phyloP scores from a whole-genome alignment of 2,888 invertebrate genomes.

The Artemia sinica region DNA sequence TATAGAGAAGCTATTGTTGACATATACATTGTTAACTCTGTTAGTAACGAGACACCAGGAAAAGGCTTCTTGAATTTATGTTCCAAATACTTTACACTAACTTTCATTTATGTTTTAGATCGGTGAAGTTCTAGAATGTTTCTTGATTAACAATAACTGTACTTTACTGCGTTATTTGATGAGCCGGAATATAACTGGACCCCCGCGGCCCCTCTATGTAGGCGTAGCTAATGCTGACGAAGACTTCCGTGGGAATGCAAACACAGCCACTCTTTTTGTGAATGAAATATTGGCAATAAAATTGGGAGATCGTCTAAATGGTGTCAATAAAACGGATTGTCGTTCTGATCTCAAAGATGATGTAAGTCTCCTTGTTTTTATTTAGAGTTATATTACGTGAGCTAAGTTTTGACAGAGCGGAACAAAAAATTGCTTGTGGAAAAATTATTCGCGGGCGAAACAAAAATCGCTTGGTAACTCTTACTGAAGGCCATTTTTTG shows the following conservation, averaged over 20 bases:
- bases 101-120: constrained; percentile 33
- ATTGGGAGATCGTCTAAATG: not conserved
- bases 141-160: constrained; percentile 52
- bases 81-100: no score
- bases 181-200: constrained; percentile 35
- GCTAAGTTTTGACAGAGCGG: no score
- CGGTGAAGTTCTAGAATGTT: constrained; percentile 60
- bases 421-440: no score
- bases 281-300: not conserved
- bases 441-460: no score
- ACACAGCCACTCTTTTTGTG: not conserved
- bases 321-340: not conserved
- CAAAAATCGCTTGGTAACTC: no score
- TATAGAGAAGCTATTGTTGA: no score
- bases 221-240: constrained; percentile 38
- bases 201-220: constrained; percentile 39
- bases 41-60: no score
- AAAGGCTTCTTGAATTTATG: no score
- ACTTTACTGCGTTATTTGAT: constrained; percentile 37
- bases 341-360: constrained; percentile 16
- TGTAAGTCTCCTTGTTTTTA: constrained; percentile 16
- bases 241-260: constrained; percentile 32
- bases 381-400: no score
- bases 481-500: no score
- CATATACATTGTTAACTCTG: no score